Percentiles rank a stretch among this genome's conserved stretches.
phyloP scores from a whole-genome alignment of 2,113 vertebrate species.

The Otocyon megalotis region DNA sequence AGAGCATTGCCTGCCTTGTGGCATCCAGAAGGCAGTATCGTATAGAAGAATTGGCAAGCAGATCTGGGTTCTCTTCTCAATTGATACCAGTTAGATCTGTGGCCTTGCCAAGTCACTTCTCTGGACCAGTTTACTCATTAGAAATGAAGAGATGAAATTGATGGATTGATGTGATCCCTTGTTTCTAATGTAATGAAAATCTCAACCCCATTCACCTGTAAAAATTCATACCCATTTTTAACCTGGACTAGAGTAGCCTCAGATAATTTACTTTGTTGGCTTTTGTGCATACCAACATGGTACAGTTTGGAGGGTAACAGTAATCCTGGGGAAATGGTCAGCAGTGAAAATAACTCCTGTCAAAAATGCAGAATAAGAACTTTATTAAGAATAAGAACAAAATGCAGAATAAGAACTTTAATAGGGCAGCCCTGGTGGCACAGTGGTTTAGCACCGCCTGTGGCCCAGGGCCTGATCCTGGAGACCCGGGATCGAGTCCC shows the following conservation, averaged over 20 bases:
- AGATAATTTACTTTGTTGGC: neutral
- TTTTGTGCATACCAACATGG: neutral
- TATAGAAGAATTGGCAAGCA: neutral
- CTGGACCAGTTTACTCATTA: neutral
- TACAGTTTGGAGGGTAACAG: neutral
- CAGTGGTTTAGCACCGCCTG: no score
- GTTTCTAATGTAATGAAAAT: conserved; percentile 14
- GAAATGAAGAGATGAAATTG: neutral
- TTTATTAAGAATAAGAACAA: neutral
- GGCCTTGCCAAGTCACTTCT: neutral
- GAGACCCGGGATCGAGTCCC: no score
- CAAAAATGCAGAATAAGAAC: neutral
- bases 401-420: neutral
- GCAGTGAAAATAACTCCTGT: neutral
- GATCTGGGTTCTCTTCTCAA: neutral
- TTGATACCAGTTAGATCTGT: neutral
- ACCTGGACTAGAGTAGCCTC: neutral
- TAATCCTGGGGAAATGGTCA: neutral
- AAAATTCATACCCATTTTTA: neutral
- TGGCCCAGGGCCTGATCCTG: no score
- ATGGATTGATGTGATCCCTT: neutral
- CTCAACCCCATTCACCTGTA: neutral
- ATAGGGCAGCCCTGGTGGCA: no score
- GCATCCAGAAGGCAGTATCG: neutral
- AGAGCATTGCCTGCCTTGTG: neutral